Evolutionary conservation across 2,888 invertebrate genomes (phyloP).

Genomic region (Galerucella calmariensis): DNA sequence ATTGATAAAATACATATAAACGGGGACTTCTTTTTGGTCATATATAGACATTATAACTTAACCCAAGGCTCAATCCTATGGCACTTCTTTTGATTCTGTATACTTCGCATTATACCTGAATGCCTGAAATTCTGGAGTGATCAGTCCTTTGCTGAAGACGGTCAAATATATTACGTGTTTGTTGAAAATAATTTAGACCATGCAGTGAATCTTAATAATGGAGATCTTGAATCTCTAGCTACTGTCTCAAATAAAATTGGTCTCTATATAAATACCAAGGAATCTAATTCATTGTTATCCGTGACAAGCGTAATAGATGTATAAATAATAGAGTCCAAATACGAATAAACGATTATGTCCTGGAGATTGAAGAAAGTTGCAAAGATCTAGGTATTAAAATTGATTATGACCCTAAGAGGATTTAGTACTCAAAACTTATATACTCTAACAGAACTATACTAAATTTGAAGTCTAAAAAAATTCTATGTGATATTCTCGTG

Average conservation of each 20-base stretch:
- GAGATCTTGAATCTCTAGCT: neutral
- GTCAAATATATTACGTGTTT: slow-evolving; percentile 7
- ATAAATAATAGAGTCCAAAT: no score
- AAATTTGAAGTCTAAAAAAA: no score
- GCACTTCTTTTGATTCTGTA: neutral
- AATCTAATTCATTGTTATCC: neutral
- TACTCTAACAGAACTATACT: no score
- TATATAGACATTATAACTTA: no score
- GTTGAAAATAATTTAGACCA: neutral
- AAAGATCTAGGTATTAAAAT: no score
- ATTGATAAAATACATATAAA: no score
- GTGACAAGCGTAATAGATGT: neutral
- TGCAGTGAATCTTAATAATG: neutral
- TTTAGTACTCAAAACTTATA: no score
- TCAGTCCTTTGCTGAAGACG: neutral
- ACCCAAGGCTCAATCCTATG: neutral
- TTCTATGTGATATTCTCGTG: no score
- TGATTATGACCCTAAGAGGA: no score
- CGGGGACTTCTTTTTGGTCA: no score
- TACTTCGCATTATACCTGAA: neutral
- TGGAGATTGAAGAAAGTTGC: no score
- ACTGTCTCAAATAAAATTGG: neutral
- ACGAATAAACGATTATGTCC: no score
- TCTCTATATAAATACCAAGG: neutral
- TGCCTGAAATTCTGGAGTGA: neutral